Conservation (phyloP, 2,113 vertebrate species). For the Prolemur simus region DNA sequence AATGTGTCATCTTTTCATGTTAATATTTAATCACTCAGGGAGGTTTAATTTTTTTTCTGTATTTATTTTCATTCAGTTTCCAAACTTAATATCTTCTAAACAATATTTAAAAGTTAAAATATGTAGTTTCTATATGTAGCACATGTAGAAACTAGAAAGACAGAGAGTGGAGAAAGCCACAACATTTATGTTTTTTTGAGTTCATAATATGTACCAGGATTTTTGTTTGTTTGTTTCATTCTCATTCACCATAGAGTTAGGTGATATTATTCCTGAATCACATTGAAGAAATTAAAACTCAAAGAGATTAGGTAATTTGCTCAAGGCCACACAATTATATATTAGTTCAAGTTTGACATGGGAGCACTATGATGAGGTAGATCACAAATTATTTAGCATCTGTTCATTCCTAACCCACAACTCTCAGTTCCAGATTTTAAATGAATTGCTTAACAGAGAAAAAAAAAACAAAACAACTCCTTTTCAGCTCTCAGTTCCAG, state of each 20-base stretch:
- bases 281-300: background rate
- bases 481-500: background rate
- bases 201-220: background rate
- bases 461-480: background rate
- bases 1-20: slow-evolving; percentile 14
- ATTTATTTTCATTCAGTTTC: background rate
- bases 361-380: background rate
- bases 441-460: background rate
- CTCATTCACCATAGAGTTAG: background rate
- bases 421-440: background rate
- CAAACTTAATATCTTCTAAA: background rate
- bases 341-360: slow-evolving; percentile 34
- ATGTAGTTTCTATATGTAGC: background rate
- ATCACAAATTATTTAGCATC: slow-evolving; percentile 19
- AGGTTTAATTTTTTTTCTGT: background rate
- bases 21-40: background rate
- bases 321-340: background rate
- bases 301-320: slow-evolving; percentile 24
- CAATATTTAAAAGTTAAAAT: slow-evolving; percentile 16
- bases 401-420: background rate
- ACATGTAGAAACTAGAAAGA: background rate
- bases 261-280: background rate
- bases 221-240: slow-evolving; percentile 20
- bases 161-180: background rate
- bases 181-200: background rate